Evolutionary conservation across 2,113 vertebrate species (phyloP), one percentile per base, ranked within the genome.

Genomic region (Mobula birostris): DNA sequence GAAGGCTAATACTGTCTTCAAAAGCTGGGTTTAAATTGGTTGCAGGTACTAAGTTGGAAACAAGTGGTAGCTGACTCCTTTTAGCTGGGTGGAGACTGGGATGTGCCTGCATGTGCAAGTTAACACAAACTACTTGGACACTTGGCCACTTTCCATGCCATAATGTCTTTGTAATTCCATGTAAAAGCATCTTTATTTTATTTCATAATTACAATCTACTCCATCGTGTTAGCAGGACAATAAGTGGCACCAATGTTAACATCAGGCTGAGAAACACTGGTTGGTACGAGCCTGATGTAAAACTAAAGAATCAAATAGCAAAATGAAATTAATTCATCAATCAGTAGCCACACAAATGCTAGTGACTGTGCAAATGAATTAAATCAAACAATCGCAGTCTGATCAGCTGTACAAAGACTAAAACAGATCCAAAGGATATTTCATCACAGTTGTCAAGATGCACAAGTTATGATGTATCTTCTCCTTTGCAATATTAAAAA

Each of bases 261-360:
- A 56, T 76, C 17, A 93, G 68, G 36, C 74, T 29, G 8, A 74
- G 40, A 74, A 93, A 74, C 91, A 40, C 32, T 90, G 85, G 48
- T 24, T 72, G 68, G 72, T 74, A 70, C 24, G 68, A 76, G 40
- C 70, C 70, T 72, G 70, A 72, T 9, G 5, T 48, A 74, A 74
- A 24, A 19, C 91, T 56, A 40, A 74, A 36, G 74, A 93, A 93
- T 93, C 91, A 74, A 74, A 93, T 56, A 27, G 24, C 17, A 76
- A 93, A 92, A 93, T 93, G 91, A 93, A 93, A 93, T 56, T 12
- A 12, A 70, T 70, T 74, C 70, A 93, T 93, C 91, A 56, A 76
- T 93, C 91, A 74, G 21, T 21, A 93, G 40, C 24, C 70, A 93
- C 68, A 40, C 36, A 93, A 56, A 74, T 56, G 91, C 85, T 32